These are phyloP conservation scores for Solenopsis invicta DNA, from an alignment of 1,140 invertebrate genomes.

Conservation along the genomic window DNA sequence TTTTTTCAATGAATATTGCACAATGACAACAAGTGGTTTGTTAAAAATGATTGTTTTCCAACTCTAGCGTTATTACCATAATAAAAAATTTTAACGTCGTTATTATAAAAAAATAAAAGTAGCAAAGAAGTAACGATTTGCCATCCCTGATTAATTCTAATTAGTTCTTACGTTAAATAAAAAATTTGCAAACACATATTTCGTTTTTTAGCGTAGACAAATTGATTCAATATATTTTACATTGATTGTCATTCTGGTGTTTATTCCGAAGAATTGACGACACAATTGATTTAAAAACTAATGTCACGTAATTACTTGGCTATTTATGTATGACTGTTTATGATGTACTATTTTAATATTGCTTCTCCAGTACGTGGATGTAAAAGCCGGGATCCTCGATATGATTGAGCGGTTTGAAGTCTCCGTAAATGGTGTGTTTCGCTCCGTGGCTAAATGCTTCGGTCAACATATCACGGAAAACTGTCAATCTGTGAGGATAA, in stretches of 20 bases:
- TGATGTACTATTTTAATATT: not conserved
- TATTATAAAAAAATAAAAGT: too few relatives aligned
- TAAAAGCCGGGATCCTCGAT: constrained; percentile 92
- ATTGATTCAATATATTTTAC: not conserved
- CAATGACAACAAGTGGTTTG: too few relatives aligned
- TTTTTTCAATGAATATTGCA: too few relatives aligned
- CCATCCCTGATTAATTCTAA: constrained; percentile 8
- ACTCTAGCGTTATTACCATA: too few relatives aligned
- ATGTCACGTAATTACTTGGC: not conserved
- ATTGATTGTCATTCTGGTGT: not conserved
- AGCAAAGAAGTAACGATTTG: too few relatives aligned
- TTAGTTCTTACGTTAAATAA: not conserved
- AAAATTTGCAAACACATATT: not conserved
- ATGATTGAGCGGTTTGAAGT: constrained; percentile 91
- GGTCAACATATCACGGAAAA: constrained; percentile 91
- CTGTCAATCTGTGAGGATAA: constrained; percentile 92
- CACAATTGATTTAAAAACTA: not conserved
- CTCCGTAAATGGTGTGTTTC: constrained; percentile 92
- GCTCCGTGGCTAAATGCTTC: constrained; percentile 90
- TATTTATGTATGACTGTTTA: not conserved
- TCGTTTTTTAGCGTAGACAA: not conserved
- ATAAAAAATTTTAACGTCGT: too few relatives aligned
- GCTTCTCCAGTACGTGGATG: constrained; percentile 94
- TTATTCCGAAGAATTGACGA: not conserved
- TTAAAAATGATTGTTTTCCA: too few relatives aligned